Percentiles rank a stretch among this genome's conserved stretches.
Conservation (phyloP, 2,797 vertebrate species). For the Schizopygopsis malacanthus region DNA sequence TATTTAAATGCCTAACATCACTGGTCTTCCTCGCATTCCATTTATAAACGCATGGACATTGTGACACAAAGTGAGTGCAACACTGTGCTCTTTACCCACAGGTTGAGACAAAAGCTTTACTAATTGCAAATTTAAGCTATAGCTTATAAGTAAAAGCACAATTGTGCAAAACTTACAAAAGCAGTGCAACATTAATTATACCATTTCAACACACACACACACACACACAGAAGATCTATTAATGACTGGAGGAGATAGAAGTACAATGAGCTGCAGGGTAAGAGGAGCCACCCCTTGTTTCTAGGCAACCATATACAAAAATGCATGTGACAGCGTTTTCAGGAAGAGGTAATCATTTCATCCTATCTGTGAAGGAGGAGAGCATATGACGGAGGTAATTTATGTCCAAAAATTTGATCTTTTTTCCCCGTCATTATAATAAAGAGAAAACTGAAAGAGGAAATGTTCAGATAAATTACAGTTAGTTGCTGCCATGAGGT, state of each 20-base stretch:
- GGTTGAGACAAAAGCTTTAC: neutral
- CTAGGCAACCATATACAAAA: conserved; percentile 31
- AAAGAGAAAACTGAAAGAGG: neutral
- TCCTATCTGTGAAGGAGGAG: neutral
- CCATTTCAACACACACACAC: neutral
- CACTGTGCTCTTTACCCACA: neutral
- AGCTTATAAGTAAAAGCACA: conserved; percentile 8
- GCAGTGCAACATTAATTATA: conserved; percentile 13
- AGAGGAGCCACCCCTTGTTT: conserved; percentile 17
- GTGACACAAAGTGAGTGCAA: too few relatives aligned
- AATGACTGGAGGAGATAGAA: neutral
- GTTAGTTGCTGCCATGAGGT: neutral
- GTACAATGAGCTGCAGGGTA: conserved; percentile 6
- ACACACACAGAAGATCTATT: neutral
- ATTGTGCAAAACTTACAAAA: conserved; percentile 10
- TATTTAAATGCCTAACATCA: neutral
- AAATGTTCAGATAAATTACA: too few relatives aligned
- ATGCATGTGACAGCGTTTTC: conserved; percentile 12
- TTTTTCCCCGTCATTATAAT: neutral
- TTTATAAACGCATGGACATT: too few relatives aligned
- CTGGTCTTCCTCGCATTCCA: too few relatives aligned
- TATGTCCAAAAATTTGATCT: neutral
- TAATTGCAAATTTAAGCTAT: too few relatives aligned
- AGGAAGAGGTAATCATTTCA: conserved; percentile 9
- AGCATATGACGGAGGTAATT: neutral